phyloP scores from a whole-genome alignment of 2,888 invertebrate genomes.

The Asteroscopus sphinx region DNA sequence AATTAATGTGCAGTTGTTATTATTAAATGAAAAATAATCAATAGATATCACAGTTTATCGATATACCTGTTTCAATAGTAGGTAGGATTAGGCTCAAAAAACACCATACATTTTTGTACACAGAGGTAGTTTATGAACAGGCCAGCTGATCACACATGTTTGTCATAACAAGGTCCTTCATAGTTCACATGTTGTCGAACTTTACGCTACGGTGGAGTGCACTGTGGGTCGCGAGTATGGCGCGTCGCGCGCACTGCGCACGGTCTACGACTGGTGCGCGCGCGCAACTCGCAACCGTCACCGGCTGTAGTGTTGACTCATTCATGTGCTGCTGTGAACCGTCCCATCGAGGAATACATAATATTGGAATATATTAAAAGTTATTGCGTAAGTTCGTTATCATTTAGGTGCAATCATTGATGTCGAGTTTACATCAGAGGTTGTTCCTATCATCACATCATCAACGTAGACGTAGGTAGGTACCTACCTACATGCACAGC shows the following conservation, averaged over 20 bases:
- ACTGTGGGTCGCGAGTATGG: constrained; percentile 52
- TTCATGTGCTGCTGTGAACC: constrained; percentile 52
- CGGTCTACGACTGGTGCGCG: constrained; percentile 68
- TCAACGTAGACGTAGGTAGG: neutral
- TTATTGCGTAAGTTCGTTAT: constrained; percentile 24
- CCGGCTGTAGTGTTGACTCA: constrained; percentile 56
- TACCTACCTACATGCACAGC: no score
- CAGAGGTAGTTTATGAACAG: constrained; percentile 22
- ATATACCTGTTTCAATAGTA: neutral
- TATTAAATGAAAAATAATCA: constrained; percentile 4
- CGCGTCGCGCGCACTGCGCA: constrained; percentile 85
- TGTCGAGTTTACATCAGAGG: constrained; percentile 1
- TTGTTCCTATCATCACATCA: neutral
- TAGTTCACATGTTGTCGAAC: constrained; percentile 65
- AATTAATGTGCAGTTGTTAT: constrained; percentile 15
- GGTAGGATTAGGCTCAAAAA: neutral
- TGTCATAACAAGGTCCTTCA: constrained; percentile 52
- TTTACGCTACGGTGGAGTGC: constrained; percentile 31
- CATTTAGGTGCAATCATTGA: constrained; percentile 22
- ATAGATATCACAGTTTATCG: constrained; percentile 7
- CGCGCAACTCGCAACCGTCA: constrained; percentile 37
- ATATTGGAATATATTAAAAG: constrained; percentile 40
- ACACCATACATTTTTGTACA: constrained; percentile 33
- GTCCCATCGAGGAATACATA: constrained; percentile 46
- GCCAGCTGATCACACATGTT: constrained; percentile 47